Conservation (phyloP, 2,888 invertebrate genomes). For the Atrina japonica region DNA sequence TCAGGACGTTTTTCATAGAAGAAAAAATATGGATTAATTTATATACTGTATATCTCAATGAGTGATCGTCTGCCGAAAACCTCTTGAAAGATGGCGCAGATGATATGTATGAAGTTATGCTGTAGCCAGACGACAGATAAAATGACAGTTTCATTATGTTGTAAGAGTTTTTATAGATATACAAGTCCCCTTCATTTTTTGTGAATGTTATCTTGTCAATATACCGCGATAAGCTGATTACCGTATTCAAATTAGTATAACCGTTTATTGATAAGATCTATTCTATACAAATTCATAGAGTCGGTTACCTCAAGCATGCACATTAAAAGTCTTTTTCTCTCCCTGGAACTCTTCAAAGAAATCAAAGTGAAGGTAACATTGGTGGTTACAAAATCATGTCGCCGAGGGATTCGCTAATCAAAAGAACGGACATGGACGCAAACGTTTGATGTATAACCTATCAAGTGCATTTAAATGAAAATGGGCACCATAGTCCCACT, state of each 20-base stretch:
- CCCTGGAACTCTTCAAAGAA: constrained; percentile 23
- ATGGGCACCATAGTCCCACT: constrained; percentile 4
- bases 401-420: too few species aligned
- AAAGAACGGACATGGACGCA: too few species aligned
- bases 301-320: too few species aligned
- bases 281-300: too few species aligned
- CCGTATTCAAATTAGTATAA: too few species aligned
- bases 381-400: too few species aligned
- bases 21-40: constrained; percentile 36
- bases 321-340: too few species aligned
- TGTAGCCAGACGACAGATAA: not conserved
- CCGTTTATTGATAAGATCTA: too few species aligned
- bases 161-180: not conserved
- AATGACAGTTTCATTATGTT: not conserved
- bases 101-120: too few species aligned
- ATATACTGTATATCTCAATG: constrained; percentile 40
- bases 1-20: constrained; percentile 18
- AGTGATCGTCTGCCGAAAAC: constrained; percentile 37
- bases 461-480: not conserved
- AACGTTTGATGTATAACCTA: constrained; percentile 10
- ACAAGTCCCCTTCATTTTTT: not conserved
- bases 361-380: not conserved
- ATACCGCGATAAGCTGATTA: not conserved
- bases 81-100: not conserved
- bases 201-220: not conserved